Base-by-base conservation (phyloP, 1,140 invertebrate species). In the Chlorops oryzae region DNA sequence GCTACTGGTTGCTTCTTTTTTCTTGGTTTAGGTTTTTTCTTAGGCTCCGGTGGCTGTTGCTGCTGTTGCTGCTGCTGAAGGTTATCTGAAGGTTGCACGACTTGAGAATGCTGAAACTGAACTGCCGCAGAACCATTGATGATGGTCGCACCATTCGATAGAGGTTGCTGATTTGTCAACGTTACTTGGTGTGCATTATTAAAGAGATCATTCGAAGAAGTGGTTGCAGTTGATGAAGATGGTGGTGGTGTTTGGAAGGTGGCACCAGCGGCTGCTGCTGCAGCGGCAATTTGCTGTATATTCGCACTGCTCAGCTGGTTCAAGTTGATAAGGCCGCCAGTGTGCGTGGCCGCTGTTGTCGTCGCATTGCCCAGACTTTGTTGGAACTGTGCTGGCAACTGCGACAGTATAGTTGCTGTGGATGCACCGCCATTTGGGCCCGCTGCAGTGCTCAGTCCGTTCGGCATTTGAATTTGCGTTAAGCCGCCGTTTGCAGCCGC, bases 381-480 rank as follows among this genome's bases (percentile, higher is more conserved):
- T 42, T 72, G 68, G 40, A 66, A 57, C n/a, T 66, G 65, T 13
- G 64, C 57, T 6, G 65, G 65, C 45, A 72, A 50, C 46, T 72
- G 69, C 5, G 70, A 72, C 6, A 72, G 58, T 27, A 70, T 58
- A 39, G 53, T 45, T 3, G 50, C 47, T 10, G 47, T 28, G n/a
- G 18, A 20, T 35, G 34, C 18, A 21, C 38, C 18, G 38, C n/a
- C n/a, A n/a, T n/a, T n/a, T 20, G 42, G 24, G 12, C 62, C 23
- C 4, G 39, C 21, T 15, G 38, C 38, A 3, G 23, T 44, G 37
- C 24, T 65, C 15, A 70, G 42, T 1, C 69, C 69, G 42, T 69
- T 72, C 44, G 70, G 70, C 69, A 72, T 72, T 48, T 72, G 70
- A 18, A 72, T 72, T 55, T 72, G 70, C 3, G 67, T 49, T 38